Evolutionary conservation across 2,797 vertebrate genomes (phyloP).

Genomic region (Tolypeutes matacus): DNA sequence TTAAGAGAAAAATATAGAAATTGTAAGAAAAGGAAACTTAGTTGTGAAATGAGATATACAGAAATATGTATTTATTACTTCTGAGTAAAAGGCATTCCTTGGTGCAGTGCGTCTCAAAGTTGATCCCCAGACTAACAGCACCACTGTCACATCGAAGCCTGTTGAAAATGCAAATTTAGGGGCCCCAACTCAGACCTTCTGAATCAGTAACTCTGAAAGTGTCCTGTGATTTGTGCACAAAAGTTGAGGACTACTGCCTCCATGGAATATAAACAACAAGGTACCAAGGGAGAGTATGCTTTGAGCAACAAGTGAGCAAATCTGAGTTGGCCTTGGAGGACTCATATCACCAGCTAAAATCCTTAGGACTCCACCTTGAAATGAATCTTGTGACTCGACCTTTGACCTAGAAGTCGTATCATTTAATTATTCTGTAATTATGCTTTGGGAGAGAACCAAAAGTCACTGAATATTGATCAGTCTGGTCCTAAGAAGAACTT

Average conservation of each 20-base stretch:
- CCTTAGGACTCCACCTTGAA: background rate
- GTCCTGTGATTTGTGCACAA: background rate
- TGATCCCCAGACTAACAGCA: fast-evolving
- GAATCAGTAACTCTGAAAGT: background rate
- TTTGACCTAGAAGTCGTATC: background rate
- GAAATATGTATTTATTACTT: background rate
- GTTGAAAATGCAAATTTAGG: background rate
- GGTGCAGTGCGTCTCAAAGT: background rate
- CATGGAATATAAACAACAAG: background rate
- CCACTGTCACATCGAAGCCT: background rate
- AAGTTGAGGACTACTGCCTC: background rate
- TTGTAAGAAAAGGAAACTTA: background rate
- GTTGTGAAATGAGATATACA: background rate
- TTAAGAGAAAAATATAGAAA: background rate
- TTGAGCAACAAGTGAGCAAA: background rate
- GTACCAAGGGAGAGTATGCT: background rate
- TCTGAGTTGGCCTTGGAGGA: background rate
- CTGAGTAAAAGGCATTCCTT: background rate
- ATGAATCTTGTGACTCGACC: background rate
- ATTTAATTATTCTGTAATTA: background rate
- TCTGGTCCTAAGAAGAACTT: background rate
- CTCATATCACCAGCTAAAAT: background rate
- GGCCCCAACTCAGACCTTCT: no score
- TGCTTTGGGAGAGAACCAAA: background rate
- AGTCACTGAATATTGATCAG: background rate